These are phyloP conservation scores for Phenganax marumi DNA, from an alignment of 92 coral and sea anemone species.

Conservation along the genomic window DNA sequence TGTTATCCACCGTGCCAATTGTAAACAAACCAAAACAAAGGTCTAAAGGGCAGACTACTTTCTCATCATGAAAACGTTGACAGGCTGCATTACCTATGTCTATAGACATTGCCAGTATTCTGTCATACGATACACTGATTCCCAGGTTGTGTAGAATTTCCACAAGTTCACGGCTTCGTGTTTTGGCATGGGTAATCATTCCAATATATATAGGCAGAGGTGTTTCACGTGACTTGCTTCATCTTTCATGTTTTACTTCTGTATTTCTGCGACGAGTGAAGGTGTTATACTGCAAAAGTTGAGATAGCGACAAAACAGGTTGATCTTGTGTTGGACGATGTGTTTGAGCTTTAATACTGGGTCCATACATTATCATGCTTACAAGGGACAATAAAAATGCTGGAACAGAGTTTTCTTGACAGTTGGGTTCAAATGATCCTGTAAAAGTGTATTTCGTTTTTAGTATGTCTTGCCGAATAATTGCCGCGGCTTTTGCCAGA, in stretches of 20 bases:
- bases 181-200: slow-evolving; percentile 43
- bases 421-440: slow-evolving; percentile 15
- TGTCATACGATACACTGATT: slow-evolving; percentile 41
- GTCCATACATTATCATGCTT: slow-evolving; percentile 5
- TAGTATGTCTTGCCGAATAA: slow-evolving; percentile 45
- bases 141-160: slow-evolving; percentile 46
- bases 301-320: slow-evolving; percentile 42
- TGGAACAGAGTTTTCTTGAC: slow-evolving; percentile 29
- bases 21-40: slow-evolving; percentile 53
- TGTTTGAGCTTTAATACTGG: not conserved
- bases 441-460: not conserved
- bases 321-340: not conserved
- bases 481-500: slow-evolving; percentile 47
- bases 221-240: slow-evolving; percentile 35
- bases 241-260: not conserved
- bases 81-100: slow-evolving; percentile 43
- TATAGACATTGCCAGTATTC: slow-evolving; percentile 44
- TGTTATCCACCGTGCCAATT: slow-evolving; percentile 60
- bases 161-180: slow-evolving; percentile 41
- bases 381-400: not conserved
- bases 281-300: slow-evolving; percentile 35
- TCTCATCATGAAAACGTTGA: slow-evolving; percentile 49
- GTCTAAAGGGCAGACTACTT: slow-evolving; percentile 59
- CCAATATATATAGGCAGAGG: slow-evolving; percentile 52
- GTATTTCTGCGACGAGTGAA: slow-evolving; percentile 34